Evolutionary conservation across 2,797 vertebrate genomes (phyloP).

Genomic region (Pitangus sulphuratus): DNA sequence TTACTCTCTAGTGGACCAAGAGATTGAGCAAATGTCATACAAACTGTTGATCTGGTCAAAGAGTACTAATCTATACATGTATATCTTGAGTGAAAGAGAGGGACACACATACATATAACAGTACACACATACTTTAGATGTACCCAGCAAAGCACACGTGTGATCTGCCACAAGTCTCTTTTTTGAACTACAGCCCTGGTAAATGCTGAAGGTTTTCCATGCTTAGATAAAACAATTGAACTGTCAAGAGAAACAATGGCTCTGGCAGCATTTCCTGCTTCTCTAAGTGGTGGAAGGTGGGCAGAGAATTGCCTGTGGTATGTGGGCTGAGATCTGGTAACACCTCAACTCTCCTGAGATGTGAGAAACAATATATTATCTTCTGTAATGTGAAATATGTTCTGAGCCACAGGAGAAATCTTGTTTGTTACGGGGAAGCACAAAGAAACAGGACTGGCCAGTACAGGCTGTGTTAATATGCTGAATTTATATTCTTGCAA

Average conservation of each 20-base stretch:
- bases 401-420: background rate
- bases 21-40: background rate
- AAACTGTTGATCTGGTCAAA: background rate
- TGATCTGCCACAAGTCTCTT: background rate
- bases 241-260: background rate
- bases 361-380: background rate
- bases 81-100: background rate
- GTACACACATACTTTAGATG: background rate
- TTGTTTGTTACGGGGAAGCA: background rate
- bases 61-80: background rate
- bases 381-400: background rate
- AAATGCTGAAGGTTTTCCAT: background rate
- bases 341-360: background rate
- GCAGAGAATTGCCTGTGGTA: background rate
- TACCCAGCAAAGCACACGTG: accelerated
- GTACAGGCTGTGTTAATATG: background rate
- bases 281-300: background rate
- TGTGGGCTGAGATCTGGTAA: background rate
- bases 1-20: background rate
- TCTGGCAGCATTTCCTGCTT: background rate
- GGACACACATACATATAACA: accelerated
- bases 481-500: slow-evolving; percentile 22
- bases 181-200: background rate
- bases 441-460: background rate
- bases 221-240: background rate